Base-by-base conservation (phyloP, 2,113 vertebrate genomes). In the Cyanoderma ruficeps region DNA sequence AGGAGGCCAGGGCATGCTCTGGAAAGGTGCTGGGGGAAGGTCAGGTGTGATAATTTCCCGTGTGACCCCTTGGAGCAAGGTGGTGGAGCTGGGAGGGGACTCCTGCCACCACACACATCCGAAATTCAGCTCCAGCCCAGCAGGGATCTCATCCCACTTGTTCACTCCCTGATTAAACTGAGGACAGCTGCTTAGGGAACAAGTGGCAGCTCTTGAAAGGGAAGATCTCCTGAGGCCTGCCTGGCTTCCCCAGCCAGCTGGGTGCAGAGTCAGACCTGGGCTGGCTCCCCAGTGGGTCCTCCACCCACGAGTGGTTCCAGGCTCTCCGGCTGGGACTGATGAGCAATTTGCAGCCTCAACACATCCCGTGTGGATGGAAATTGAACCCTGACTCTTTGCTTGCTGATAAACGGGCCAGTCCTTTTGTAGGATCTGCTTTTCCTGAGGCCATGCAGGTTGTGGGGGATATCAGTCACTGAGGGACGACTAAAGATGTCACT, bases 101-200 rank as follows among this genome's bases (percentile, higher is more conserved):
- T 81, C 50, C 72, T 91, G 59, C 37, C 2, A 1, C 23, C 55
- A 39, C 0, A 4, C 37, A 24, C 9, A 11, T 67, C 27, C 12
- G 2, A 31, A 67, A 64, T 11, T 70, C 5, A 4, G 41, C 35
- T 67, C 68, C 42, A 67, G 2, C 33, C 13, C 20, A 67, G 60
- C 56, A 0, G 0, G 61, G 74, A 79, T 87, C 83, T 93, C 69
- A 72, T 63, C 56, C 56, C 61, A 21, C 65, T 87, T 33, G 33
- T 52, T 83, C 79, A 67, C 55, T 77, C 64, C 35, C 92, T 91
- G 87, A 87, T 91, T 84, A 86, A 90, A 80, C 70, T 24, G 63
- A 92, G 79, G 74, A 77, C 50, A 86, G 59, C 64, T 7, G 10
- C 88, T 90, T 72, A 69, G 79, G 57, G 75, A 86, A 69, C 50